Evolutionary conservation across 2,113 vertebrate species (phyloP).

Genomic region (Candoia aspera): DNA sequence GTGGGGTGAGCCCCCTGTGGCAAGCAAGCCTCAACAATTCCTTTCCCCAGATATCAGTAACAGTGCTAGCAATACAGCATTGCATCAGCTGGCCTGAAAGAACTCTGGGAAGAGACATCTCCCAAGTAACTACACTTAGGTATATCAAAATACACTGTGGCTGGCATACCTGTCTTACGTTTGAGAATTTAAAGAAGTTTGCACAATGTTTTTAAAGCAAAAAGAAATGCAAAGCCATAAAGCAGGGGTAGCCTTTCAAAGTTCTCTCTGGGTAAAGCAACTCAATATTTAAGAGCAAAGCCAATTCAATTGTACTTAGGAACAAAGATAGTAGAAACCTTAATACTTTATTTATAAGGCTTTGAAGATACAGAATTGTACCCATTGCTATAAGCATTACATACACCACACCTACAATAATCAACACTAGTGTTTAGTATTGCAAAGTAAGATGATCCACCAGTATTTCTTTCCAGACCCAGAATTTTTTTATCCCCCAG

Average conservation of each 20-base stretch:
- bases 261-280: not conserved
- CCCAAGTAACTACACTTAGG: not conserved
- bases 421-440: too few relatives aligned
- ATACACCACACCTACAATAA: not conserved
- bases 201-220: not conserved
- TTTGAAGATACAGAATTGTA: not conserved
- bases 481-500: not conserved
- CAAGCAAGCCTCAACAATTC: not conserved
- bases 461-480: not conserved
- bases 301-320: not conserved
- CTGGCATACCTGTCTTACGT: not conserved
- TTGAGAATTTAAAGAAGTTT: not conserved
- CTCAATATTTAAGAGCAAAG: not conserved
- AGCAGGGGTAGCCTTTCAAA: not conserved
- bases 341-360: conserved; percentile 4
- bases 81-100: not conserved
- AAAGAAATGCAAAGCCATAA: not conserved
- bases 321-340: accelerated
- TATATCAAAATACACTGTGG: not conserved
- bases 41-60: not conserved
- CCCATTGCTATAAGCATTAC: not conserved
- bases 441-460: not conserved
- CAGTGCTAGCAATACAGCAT: not conserved
- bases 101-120: not conserved
- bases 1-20: not conserved